Evolutionary conservation across 2,888 invertebrate species (phyloP).

Genomic region (Leptinotarsa rubiginosa): DNA sequence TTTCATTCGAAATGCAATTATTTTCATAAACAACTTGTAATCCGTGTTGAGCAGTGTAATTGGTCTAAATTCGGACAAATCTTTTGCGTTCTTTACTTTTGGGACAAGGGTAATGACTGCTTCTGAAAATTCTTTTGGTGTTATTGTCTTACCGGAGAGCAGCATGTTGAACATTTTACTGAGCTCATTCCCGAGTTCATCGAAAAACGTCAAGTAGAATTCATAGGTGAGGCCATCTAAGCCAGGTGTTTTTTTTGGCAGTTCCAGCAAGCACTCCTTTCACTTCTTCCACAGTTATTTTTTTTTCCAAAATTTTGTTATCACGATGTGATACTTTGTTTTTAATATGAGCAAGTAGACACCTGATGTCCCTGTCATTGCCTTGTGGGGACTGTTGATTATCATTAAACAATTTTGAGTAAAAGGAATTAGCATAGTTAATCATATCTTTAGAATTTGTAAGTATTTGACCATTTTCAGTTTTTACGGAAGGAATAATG

Average conservation of each 20-base stretch:
- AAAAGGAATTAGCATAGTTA: neutral
- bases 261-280: neutral
- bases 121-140: too few species aligned
- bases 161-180: too few species aligned
- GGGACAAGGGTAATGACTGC: too few species aligned
- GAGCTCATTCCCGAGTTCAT: neutral
- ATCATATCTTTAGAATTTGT: neutral
- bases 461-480: neutral
- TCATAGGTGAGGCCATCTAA: neutral
- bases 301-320: neutral
- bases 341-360: conserved; percentile 1
- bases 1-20: too few species aligned
- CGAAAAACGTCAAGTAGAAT: neutral
- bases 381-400: neutral
- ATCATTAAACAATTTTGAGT: neutral
- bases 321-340: neutral
- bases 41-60: too few species aligned
- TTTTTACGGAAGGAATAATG: neutral
- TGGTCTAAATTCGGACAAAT: too few species aligned
- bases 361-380: neutral
- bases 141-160: neutral
- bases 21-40: too few species aligned
- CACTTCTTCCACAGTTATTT: neutral
- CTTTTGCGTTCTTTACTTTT: too few species aligned
- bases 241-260: neutral